A percentile compares a stretch with the other conserved stretches of the same genome.
Conservation (phyloP, 2,113 vertebrate genomes). For the Pampusana beccarii region DNA sequence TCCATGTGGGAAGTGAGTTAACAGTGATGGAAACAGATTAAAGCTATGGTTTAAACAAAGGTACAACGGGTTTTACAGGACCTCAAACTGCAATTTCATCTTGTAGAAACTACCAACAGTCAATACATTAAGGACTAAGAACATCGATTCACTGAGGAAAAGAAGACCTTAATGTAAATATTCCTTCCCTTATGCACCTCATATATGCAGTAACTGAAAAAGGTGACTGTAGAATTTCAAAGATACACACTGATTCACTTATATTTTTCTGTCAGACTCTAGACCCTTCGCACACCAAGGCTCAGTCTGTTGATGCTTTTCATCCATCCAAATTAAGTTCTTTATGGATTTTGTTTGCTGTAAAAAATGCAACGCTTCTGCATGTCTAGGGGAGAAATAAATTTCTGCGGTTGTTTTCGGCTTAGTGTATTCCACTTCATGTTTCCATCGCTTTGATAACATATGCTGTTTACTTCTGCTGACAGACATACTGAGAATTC, state of each 20-base stretch:
- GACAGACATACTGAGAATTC: background rate
- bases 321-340: background rate
- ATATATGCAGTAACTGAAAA: background rate
- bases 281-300: background rate
- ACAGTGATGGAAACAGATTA: background rate
- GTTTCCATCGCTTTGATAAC: background rate
- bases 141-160: background rate
- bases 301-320: background rate
- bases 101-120: background rate
- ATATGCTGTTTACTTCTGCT: background rate
- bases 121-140: background rate
- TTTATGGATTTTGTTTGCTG: background rate
- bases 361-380: background rate
- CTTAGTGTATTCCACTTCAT: background rate
- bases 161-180: background rate
- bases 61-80: background rate
- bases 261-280: background rate
- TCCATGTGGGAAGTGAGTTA: background rate
- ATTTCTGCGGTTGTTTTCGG: background rate
- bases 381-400: background rate
- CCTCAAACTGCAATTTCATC: background rate
- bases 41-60: slow-evolving; percentile 25
- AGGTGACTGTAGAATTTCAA: background rate
- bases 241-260: background rate
- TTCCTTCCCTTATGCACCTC: background rate